phyloP scores from a whole-genome alignment of 2,797 vertebrate genomes.

The Sphenodon punctatus region DNA sequence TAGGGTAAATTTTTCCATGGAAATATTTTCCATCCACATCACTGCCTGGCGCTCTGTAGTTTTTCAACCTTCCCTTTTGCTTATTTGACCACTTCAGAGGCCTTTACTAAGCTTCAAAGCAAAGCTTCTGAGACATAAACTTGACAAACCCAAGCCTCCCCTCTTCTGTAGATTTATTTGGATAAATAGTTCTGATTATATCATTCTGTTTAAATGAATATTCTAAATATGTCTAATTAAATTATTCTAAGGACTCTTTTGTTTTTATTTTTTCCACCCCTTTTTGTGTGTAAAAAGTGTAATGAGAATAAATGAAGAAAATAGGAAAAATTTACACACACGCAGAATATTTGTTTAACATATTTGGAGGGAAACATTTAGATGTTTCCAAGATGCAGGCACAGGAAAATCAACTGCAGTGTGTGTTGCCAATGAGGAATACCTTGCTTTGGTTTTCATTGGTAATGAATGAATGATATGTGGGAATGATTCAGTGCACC shows the following conservation, averaged over 20 bases:
- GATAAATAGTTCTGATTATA: neutral
- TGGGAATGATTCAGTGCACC: neutral
- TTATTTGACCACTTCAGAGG: neutral
- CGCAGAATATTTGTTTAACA: neutral
- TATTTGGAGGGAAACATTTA: neutral
- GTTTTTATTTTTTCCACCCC: too few relatives aligned
- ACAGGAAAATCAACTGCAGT: too few relatives aligned
- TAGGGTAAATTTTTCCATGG: too few relatives aligned
- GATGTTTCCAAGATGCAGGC: neutral
- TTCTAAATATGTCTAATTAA: too few relatives aligned
- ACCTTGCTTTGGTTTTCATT: neutral
- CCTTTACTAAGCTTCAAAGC: constrained; percentile 5
- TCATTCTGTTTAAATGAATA: too few relatives aligned
- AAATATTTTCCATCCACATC: too few relatives aligned
- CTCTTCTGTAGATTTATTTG: neutral
- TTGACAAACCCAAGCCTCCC: neutral
- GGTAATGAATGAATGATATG: neutral
- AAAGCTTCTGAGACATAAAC: neutral
- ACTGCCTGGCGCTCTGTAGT: neutral
- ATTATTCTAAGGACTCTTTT: too few relatives aligned
- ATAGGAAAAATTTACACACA: neutral
- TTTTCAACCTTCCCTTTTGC: neutral
- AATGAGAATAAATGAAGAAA: constrained; percentile 9
- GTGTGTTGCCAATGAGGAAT: too few relatives aligned
- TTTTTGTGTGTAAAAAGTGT: neutral